Evolutionary conservation across 2,113 vertebrate genomes (phyloP).

Genomic region (Dromaius novaehollandiae): DNA sequence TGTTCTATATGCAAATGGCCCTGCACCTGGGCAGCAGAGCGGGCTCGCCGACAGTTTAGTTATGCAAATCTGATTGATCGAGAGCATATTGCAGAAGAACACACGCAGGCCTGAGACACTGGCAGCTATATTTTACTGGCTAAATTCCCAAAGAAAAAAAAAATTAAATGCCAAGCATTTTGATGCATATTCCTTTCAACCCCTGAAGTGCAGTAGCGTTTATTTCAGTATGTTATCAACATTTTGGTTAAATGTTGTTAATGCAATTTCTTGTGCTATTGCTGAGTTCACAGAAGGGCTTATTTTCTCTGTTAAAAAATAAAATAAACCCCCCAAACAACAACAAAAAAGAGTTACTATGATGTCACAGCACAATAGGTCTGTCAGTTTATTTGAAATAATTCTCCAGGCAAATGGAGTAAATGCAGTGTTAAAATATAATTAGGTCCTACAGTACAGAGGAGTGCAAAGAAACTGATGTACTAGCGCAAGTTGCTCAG

Average conservation of each 20-base stretch:
- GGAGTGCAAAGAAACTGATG: conserved; percentile 60
- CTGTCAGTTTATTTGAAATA: conserved; percentile 76
- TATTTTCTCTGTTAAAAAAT: conserved; percentile 48
- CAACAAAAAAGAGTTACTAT: conserved; percentile 46
- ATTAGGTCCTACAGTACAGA: conserved; percentile 75
- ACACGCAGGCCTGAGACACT: conserved; percentile 84
- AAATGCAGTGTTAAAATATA: conserved; percentile 79
- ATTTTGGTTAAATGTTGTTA: conserved; percentile 74
- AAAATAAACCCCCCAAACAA: neutral
- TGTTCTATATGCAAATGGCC: conserved; percentile 99
- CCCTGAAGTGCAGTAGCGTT: conserved; percentile 71
- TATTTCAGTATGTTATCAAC: conserved; percentile 74
- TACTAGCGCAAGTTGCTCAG: conserved; percentile 53
- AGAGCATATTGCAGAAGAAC: conserved; percentile 94
- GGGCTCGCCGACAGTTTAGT: conserved; percentile 98
- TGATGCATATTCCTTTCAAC: conserved; percentile 81
- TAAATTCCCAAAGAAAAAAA: conserved; percentile 84
- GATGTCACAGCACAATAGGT: conserved; percentile 75
- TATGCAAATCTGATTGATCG: conserved; percentile 99
- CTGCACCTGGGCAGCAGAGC: conserved; percentile 98
- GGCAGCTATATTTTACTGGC: conserved; percentile 94
- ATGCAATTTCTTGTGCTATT: conserved; percentile 73
- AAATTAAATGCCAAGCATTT: conserved; percentile 83
- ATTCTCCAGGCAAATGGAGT: conserved; percentile 72
- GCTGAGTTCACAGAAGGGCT: conserved; percentile 77